Percentiles rank a stretch among this genome's conserved stretches.
phyloP scores from a whole-genome alignment of 2,888 invertebrate species.

The Bellardia bayeri region DNA sequence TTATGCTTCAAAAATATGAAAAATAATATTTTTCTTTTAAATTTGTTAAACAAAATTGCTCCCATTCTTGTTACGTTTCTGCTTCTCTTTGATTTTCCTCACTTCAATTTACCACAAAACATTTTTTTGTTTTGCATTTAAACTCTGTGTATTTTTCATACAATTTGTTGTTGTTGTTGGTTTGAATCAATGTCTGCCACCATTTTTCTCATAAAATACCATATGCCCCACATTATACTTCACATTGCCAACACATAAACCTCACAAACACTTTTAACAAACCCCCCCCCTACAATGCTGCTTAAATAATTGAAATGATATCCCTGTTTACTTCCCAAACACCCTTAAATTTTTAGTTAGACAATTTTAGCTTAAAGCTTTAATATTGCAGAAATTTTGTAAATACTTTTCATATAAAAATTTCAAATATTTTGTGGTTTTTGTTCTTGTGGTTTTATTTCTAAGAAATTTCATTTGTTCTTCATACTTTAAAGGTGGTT shows the following conservation, averaged over 20 bases:
- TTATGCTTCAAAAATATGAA: too few relatives aligned
- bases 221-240: slow-evolving; percentile 53
- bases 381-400: slow-evolving; percentile 43
- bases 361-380: slow-evolving; percentile 54
- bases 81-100: slow-evolving; percentile 23
- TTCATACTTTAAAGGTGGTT: slow-evolving; percentile 66
- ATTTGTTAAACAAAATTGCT: too few relatives aligned
- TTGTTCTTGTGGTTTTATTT: slow-evolving; percentile 60
- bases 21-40: too few relatives aligned
- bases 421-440: slow-evolving; percentile 64
- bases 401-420: slow-evolving; percentile 54
- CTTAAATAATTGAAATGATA: neutral
- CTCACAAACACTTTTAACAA: neutral
- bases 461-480: slow-evolving; percentile 53
- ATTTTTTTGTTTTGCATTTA: slow-evolving; percentile 33
- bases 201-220: slow-evolving; percentile 61
- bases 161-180: slow-evolving; percentile 18
- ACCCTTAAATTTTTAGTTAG: slow-evolving; percentile 37
- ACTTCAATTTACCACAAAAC: slow-evolving; percentile 25
- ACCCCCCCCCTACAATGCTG: neutral
- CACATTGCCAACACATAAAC: slow-evolving; percentile 25
- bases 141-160: slow-evolving; percentile 5
- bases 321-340: neutral
- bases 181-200: slow-evolving; percentile 60
- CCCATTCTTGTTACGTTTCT: slow-evolving; percentile 14